Percentiles rank a stretch among this genome's conserved stretches.
These are phyloP conservation scores for Zosterops hypoxanthus DNA, from an alignment of 2,113 vertebrate species.

Conservation along the genomic window DNA sequence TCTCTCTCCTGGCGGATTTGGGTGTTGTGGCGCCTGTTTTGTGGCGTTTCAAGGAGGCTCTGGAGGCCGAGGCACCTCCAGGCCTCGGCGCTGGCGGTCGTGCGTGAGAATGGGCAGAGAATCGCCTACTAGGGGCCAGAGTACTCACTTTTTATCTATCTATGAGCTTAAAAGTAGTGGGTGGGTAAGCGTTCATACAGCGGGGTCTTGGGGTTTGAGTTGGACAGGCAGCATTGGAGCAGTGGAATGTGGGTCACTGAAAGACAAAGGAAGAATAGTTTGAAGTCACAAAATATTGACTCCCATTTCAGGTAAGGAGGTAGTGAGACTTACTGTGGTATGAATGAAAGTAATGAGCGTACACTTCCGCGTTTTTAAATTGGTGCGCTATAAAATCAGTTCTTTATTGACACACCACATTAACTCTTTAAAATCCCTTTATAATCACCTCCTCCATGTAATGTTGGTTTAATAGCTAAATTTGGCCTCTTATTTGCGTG, in stretches of 20 bases:
- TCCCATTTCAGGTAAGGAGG: neutral
- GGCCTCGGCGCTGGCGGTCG: neutral
- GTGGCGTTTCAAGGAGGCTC: neutral
- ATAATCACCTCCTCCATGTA: neutral
- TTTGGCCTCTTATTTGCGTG: neutral
- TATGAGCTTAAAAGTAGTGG: neutral
- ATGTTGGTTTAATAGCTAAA: neutral
- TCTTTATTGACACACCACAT: neutral
- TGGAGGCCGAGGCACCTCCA: neutral
- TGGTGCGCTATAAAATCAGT: neutral
- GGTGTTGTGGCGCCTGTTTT: neutral
- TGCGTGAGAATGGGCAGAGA: neutral
- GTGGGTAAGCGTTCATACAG: rapidly evolving
- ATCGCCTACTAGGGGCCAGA: rapidly evolving
- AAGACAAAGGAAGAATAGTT: neutral
- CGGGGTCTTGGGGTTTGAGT: neutral
- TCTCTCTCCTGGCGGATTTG: rapidly evolving
- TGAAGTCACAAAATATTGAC: neutral
- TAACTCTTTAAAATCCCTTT: neutral
- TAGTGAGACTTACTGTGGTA: neutral
- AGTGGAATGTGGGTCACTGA: neutral
- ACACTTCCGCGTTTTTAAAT: neutral
- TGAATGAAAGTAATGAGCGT: neutral
- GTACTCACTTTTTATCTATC: rapidly evolving
- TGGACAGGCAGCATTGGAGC: neutral